Evolutionary conservation across 2,797 vertebrate species (phyloP).

Genomic region (Rhinoraja longicauda): DNA sequence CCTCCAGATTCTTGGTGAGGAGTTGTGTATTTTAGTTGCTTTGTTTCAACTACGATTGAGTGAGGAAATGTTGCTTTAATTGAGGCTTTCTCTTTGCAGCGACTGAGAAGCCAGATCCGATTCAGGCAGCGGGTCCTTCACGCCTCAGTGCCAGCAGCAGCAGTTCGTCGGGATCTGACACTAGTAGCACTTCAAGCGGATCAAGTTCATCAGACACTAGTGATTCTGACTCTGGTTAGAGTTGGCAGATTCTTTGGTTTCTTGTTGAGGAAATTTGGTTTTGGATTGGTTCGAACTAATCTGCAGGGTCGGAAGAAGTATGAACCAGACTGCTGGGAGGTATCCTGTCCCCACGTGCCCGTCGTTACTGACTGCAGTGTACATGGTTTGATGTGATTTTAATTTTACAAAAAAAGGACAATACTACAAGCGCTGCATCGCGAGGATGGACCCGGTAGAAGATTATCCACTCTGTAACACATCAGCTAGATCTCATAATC

Average conservation of each 20-base stretch:
- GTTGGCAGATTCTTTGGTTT: not conserved
- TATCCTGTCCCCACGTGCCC: not conserved
- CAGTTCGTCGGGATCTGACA: conserved; percentile 72
- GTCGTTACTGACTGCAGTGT: conserved; percentile 26
- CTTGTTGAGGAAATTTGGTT: conserved; percentile 39
- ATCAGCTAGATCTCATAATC: conserved; percentile 27
- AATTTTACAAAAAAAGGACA: conserved; percentile 40
- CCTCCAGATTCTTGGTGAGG: not conserved
- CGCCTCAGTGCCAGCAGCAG: conserved; percentile 86
- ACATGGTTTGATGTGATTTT: conserved; percentile 39
- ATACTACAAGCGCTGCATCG: conserved; percentile 23
- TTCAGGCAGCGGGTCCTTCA: conserved; percentile 63
- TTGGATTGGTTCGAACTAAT: conserved; percentile 48
- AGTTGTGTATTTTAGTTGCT: not conserved
- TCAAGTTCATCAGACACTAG: conserved; percentile 85
- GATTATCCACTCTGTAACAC: conserved; percentile 1
- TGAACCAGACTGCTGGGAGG: conserved; percentile 38
- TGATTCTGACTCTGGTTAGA: conserved; percentile 77
- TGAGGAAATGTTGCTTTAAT: not conserved
- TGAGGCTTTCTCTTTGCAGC: conserved; percentile 49
- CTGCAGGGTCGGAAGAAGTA: conserved; percentile 56
- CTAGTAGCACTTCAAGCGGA: conserved; percentile 70
- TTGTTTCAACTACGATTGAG: not conserved
- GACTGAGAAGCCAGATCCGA: conserved; percentile 62
- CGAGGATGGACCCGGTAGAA: conserved; percentile 19